Percentiles rank a stretch among this genome's conserved stretches.
phyloP scores from a whole-genome alignment of 2,797 vertebrate genomes.

The Chelon labrosus region DNA sequence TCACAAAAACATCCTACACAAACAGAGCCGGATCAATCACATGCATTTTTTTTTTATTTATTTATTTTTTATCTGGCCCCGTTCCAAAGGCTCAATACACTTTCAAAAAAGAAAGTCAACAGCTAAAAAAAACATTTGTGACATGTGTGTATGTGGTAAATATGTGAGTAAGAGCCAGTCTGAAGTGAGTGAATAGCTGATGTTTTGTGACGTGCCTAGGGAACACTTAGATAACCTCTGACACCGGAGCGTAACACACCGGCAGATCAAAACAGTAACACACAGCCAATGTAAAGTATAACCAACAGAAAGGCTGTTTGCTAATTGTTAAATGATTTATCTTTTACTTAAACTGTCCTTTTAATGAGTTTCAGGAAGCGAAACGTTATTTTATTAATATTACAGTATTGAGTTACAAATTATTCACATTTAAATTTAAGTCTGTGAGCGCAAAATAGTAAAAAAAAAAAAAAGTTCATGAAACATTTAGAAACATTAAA shows the following conservation, averaged over 20 bases:
- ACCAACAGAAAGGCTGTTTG: neutral
- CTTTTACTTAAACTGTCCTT: too few relatives aligned
- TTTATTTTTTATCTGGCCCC: too few relatives aligned
- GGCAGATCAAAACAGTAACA: slow-evolving; percentile 26
- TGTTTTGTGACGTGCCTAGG: neutral
- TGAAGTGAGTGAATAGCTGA: slow-evolving; percentile 1
- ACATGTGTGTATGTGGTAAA: neutral
- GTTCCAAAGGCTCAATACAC: neutral
- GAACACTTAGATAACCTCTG: slow-evolving; percentile 47
- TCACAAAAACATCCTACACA: slow-evolving; percentile 52
- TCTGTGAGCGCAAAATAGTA: neutral
- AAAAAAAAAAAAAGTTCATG: neutral
- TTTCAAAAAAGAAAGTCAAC: neutral
- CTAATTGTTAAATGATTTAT: too few relatives aligned
- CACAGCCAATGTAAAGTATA: neutral
- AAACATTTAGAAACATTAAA: slow-evolving; percentile 4
- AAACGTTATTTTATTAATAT: too few relatives aligned
- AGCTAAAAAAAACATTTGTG: slow-evolving; percentile 1
- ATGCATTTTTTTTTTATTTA: neutral
- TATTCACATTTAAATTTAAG: neutral
- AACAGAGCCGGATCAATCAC: slow-evolving; percentile 17
- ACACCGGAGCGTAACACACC: neutral
- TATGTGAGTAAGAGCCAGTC: neutral
- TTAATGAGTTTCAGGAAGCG: too few relatives aligned
- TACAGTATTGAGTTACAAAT: too few relatives aligned